Conservation (phyloP, 2,888 invertebrate genomes). For the Ceriagrion tenellum region DNA sequence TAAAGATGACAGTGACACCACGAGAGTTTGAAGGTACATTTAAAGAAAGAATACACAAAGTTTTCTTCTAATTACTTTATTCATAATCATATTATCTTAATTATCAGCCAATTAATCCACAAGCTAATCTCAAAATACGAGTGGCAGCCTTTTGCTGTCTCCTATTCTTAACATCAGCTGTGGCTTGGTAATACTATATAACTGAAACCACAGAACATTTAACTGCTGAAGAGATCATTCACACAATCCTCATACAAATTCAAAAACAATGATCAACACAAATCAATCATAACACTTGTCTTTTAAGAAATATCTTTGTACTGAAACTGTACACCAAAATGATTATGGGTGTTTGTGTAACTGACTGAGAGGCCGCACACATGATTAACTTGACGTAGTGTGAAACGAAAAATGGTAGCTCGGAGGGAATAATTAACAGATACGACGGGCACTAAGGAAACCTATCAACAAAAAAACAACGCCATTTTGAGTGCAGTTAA, state of each 20-base stretch:
- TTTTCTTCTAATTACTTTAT: not conserved
- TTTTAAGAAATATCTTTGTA: conserved; percentile 18
- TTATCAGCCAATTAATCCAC: not conserved
- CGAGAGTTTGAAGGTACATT: not conserved
- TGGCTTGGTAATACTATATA: conserved; percentile 18
- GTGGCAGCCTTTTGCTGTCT: not conserved
- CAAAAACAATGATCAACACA: not conserved
- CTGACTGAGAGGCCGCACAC: not conserved
- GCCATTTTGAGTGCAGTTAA: not conserved
- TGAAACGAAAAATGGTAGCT: not conserved
- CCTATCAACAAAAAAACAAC: not conserved
- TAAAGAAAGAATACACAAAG: not conserved
- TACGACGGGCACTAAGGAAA: too few species aligned
- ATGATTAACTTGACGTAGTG: not conserved
- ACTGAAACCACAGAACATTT: conserved; percentile 43
- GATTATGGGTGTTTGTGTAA: not conserved
- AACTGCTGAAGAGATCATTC: conserved; percentile 13
- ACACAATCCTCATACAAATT: conserved; percentile 1
- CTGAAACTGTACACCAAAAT: not conserved
- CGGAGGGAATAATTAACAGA: not conserved
- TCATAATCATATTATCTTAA: not conserved
- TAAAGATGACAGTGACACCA: not conserved
- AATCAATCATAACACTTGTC: not conserved
- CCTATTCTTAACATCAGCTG: conserved; percentile 39
- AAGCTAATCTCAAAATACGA: conserved; percentile 16